Base-by-base conservation (phyloP, 1,140 invertebrate species). In the Drosophila paulistorum region DNA sequence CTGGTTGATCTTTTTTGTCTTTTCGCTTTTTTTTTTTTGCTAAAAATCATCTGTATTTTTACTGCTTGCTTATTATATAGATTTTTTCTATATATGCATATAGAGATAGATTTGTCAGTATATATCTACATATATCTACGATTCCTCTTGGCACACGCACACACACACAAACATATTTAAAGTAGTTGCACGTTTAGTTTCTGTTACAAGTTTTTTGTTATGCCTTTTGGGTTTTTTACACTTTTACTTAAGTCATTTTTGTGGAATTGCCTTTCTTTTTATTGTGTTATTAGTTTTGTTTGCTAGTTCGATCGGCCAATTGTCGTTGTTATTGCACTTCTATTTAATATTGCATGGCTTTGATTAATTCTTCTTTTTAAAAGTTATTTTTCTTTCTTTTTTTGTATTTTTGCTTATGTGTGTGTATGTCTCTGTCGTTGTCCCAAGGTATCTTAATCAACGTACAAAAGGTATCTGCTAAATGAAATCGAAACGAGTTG, bases 401-500 rank as follows among this genome's bases (percentile, higher is more conserved):
- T 58, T 11, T 37, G 9, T 37, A 10, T 69, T 57, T 57, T 71
- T 65, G 58, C 66, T 69, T 72, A 60, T 63, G 79, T 51, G 42
- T 79, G 64, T 71, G 58, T 87, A 71, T 79, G 57, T 83, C 68
- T 77, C 59, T 71, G 67, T 51, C 45, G 45, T 51, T 71, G 66
- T 82, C 72, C 77, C 81, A 90, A 90, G 86, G 81, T 90, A 90
- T 90, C 81, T 90, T 90, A 90, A 90, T 89, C 87, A 81, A 90
- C 87, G 87, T 90, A 87, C 87, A 90, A 90, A 90, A 90, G 83
- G 87, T 90, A 90, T 90, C 87, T 90, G 87, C 87, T 90, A 90
- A 90, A 90, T 87, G 83, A 90, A 90, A 90, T 90, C 87, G 87
- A 90, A 90, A 90, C 87, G 83, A 90, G 87, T 90, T 90, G 87